These are phyloP conservation scores for Geophilus truncorum DNA, from an alignment of 2,888 invertebrate genomes.

Conservation along the genomic window DNA sequence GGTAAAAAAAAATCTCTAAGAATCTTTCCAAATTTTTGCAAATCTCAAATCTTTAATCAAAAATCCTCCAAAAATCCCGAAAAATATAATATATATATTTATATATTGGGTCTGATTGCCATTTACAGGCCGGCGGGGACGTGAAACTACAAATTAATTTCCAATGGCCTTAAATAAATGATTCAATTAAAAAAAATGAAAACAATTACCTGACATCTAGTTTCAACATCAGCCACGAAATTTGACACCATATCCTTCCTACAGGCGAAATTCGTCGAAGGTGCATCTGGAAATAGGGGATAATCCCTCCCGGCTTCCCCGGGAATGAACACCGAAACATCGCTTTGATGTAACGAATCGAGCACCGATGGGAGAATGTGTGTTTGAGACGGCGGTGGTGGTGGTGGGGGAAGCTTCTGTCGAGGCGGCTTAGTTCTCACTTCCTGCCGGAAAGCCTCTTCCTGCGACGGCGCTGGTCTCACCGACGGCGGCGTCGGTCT, in stretches of 20 bases:
- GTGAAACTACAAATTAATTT: too few relatives aligned
- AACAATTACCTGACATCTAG: constrained; percentile 31
- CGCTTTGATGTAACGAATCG: neutral
- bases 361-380: constrained; percentile 28
- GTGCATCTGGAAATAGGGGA: neutral
- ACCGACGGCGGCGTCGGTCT: neutral
- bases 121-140: too few relatives aligned
- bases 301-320: constrained; percentile 33
- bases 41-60: too few relatives aligned
- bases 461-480: neutral
- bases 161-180: too few relatives aligned
- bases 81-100: too few relatives aligned
- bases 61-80: too few relatives aligned
- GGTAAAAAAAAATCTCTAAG: too few relatives aligned
- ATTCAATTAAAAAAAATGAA: too few relatives aligned
- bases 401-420: neutral
- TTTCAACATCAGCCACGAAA: constrained; percentile 28
- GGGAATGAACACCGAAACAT: constrained; percentile 28
- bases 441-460: neutral
- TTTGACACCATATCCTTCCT: neutral
- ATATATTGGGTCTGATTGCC: too few relatives aligned
- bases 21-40: too few relatives aligned
- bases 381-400: neutral
- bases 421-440: neutral
- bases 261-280: constrained; percentile 7